Evolutionary conservation across 2,797 vertebrate species (phyloP).

Genomic region (Scolopax rusticola): DNA sequence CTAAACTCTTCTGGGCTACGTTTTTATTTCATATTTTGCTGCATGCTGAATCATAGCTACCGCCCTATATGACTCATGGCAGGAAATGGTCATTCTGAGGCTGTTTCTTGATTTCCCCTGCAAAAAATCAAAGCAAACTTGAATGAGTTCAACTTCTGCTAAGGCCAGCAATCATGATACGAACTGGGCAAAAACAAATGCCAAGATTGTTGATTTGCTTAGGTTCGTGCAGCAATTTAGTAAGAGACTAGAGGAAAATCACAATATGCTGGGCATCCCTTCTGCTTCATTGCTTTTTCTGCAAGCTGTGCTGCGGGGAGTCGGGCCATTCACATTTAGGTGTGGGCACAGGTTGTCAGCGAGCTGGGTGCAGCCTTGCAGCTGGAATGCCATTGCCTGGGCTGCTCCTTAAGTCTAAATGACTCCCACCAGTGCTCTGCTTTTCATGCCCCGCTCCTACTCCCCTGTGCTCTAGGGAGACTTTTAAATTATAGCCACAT

Average conservation of each 20-base stretch:
- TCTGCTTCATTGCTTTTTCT: neutral
- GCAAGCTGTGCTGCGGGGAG: neutral
- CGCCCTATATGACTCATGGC: neutral
- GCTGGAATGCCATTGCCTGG: neutral
- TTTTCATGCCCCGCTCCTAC: neutral
- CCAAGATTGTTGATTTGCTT: neutral
- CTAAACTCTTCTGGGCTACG: neutral
- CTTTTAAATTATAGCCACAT: neutral
- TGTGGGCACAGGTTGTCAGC: rapidly evolving
- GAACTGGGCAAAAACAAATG: neutral
- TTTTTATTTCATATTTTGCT: neutral
- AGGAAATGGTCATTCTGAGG: neutral
- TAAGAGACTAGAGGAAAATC: neutral
- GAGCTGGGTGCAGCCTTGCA: neutral
- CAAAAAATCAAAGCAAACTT: neutral
- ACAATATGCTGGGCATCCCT: neutral
- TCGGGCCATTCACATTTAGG: neutral
- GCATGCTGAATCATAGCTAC: neutral
- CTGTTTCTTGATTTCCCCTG: neutral
- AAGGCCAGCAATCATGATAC: neutral
- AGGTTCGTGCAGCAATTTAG: neutral
- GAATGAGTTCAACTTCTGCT: neutral
- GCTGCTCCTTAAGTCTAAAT: neutral
- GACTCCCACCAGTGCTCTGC: neutral
- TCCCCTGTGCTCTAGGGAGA: neutral